These are phyloP conservation scores for Campoplex nolae DNA, from an alignment of 2,888 invertebrate genomes.

Conservation along the genomic window DNA sequence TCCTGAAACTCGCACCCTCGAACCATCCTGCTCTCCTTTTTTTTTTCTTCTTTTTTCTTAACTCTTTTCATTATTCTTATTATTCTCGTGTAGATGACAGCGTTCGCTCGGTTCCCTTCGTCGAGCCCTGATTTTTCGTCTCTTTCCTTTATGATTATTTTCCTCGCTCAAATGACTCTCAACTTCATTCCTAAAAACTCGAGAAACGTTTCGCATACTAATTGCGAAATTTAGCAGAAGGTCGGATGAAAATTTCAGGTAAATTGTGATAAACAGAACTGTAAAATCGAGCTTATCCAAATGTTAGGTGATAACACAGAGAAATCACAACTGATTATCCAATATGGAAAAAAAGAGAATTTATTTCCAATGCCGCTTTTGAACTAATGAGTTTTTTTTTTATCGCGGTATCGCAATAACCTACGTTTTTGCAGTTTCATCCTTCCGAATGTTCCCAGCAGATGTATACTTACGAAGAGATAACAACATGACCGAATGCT, in stretches of 20 bases:
- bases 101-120: neutral
- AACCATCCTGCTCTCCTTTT: neutral
- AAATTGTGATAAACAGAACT: constrained; percentile 27
- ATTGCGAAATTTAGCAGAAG: constrained; percentile 41
- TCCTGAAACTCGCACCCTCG: neutral
- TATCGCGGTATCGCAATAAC: neutral
- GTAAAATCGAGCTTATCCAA: neutral
- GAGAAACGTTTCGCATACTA: constrained; percentile 30
- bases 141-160: neutral
- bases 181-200: neutral
- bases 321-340: neutral
- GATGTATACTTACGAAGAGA: neutral
- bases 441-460: neutral
- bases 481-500: neutral
- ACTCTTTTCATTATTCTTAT: constrained; percentile 19
- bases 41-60: neutral
- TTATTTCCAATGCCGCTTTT: neutral
- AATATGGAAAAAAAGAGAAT: neutral
- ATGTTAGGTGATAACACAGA: neutral
- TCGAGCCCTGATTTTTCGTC: neutral
- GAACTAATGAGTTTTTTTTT: neutral
- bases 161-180: neutral
- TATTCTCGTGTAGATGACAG: constrained; percentile 18
- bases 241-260: neutral
- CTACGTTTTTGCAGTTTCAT: neutral